A percentile compares a stretch with the other conserved stretches of the same genome.
phyloP scores from a whole-genome alignment of 2,888 invertebrate species.

The Melanargia galathea region DNA sequence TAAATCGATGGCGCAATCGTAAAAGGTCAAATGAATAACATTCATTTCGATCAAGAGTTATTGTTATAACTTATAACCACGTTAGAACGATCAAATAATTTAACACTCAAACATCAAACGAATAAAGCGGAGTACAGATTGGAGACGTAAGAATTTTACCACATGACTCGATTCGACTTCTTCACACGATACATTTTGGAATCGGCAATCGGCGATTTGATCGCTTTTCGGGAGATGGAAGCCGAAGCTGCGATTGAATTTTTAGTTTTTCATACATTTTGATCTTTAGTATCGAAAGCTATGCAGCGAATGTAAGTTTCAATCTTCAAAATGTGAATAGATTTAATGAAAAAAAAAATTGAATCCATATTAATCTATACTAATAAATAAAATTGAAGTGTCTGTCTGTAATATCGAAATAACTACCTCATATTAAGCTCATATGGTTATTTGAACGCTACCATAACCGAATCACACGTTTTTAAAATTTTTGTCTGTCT shows the following conservation, averaged over 20 bases:
- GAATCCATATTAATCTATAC: too few species aligned
- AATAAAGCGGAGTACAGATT: not conserved
- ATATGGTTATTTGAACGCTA: too few species aligned
- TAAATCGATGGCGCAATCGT: constrained; percentile 8
- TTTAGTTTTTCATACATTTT: not conserved
- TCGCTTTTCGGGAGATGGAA: not conserved
- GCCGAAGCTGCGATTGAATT: not conserved
- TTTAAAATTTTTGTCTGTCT: too few species aligned
- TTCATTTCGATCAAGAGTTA: constrained; percentile 10
- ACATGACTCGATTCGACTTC: not conserved
- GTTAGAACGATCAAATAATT: constrained; percentile 5
- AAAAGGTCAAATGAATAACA: constrained; percentile 18
- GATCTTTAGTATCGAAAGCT: too few species aligned
- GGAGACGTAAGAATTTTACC: not conserved
- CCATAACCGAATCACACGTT: too few species aligned
- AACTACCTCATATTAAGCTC: too few species aligned
- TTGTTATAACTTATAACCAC: constrained; percentile 24
- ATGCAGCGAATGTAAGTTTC: too few species aligned
- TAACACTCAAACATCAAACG: constrained; percentile 9
- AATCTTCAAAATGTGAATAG: too few species aligned
- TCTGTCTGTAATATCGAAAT: too few species aligned
- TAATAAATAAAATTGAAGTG: too few species aligned
- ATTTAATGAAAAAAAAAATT: too few species aligned
- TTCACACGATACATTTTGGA: not conserved
- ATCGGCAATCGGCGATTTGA: not conserved